Evolutionary conservation across 2,888 invertebrate genomes (phyloP).

Genomic region (Pandemis corylana): DNA sequence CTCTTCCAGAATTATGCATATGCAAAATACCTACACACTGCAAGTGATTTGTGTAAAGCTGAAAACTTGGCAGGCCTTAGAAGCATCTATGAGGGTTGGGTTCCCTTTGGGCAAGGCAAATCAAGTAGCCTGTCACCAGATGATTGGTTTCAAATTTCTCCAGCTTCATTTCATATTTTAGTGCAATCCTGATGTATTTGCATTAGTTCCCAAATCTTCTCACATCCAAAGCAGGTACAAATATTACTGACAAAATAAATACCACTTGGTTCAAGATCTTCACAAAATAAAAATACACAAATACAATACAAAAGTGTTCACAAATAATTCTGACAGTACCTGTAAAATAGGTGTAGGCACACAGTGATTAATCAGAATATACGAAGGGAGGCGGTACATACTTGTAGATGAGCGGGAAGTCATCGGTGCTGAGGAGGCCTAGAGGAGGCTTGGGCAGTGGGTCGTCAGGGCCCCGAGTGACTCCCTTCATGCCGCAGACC

Average conservation of each 20-base stretch:
- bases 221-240: conserved; percentile 42
- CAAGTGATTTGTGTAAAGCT: conserved; percentile 51
- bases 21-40: conserved; percentile 60
- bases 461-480: conserved; percentile 88
- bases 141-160: conserved; percentile 34
- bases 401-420: conserved; percentile 94
- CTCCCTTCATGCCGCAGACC: conserved; percentile 94
- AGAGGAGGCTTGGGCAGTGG: conserved; percentile 90
- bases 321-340: conserved; percentile 60
- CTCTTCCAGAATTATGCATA: conserved; percentile 51
- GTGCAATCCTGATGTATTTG: conserved; percentile 16
- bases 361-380: conserved; percentile 57
- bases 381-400: conserved; percentile 79
- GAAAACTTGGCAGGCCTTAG: conserved; percentile 48
- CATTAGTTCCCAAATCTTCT: conserved; percentile 34
- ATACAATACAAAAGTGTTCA: conserved; percentile 63
- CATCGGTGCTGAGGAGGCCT: conserved; percentile 92
- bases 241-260: conserved; percentile 53
- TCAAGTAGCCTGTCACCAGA: conserved; percentile 36
- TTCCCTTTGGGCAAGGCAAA: conserved; percentile 45
- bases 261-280: conserved; percentile 67
- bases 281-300: conserved; percentile 67
- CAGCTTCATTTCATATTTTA: conserved; percentile 21
- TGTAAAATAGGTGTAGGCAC: conserved; percentile 69
- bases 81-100: conserved; percentile 59